Conservation (phyloP, 2,113 vertebrate genomes). For the pig (Sus scrofa) region T2T-Sscrofa CM000817.6:58673001-58673500, state of each 20-base stretch:
- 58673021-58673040: neutral
- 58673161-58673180: neutral
- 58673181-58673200: no score
- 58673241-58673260: constrained; percentile 71
- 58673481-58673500: neutral
- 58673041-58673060: neutral
- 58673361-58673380: neutral
- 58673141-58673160: neutral
- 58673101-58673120: neutral
- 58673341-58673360: neutral
- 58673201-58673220: neutral
- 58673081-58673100: neutral
- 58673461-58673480: neutral
- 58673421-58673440: neutral
- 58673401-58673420: neutral
- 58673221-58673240: constrained; percentile 20
- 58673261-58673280: neutral
- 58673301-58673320: constrained; percentile 70
- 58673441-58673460: neutral
- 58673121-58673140: neutral
- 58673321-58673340: constrained; percentile 72
- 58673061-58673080: neutral
- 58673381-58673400: neutral
- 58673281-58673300: constrained; percentile 15
- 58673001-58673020: neutral